Conservation (phyloP, 2,113 vertebrate species). For the Pterocles orientalis region DNA sequence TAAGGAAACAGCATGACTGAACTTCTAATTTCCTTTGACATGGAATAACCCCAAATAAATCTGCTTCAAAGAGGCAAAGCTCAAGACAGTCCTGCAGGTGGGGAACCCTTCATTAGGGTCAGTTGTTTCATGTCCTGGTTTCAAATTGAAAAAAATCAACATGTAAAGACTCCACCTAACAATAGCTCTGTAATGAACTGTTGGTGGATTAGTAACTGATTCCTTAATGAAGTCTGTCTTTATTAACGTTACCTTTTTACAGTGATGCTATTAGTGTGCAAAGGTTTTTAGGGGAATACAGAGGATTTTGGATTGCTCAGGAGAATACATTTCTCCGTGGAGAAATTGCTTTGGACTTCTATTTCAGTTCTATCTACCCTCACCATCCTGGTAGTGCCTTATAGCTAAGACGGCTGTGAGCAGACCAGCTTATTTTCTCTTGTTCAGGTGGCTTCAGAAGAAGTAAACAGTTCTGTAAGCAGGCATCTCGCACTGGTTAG, state of each 20-base stretch:
- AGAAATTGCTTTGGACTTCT: background rate
- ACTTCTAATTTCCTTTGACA: conserved; percentile 34
- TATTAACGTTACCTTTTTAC: background rate
- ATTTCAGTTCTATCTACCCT: background rate
- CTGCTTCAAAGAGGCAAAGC: background rate
- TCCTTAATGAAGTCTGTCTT: background rate
- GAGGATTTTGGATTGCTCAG: background rate
- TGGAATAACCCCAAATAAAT: conserved; percentile 24
- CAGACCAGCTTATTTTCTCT: background rate
- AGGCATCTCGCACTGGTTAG: background rate
- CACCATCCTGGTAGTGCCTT: background rate
- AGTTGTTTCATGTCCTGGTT: background rate
- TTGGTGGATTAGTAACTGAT: background rate
- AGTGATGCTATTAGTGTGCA: background rate
- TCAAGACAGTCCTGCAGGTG: background rate
- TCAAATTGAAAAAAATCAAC: background rate
- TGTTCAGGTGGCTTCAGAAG: background rate
- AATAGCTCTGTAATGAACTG: background rate
- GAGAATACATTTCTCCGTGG: background rate
- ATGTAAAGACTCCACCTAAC: background rate
- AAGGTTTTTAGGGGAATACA: background rate
- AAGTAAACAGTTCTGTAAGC: background rate
- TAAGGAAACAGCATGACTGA: conserved; percentile 12
- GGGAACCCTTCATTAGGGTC: background rate
- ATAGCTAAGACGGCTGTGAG: background rate